Base-by-base conservation (phyloP, 1,140 invertebrate genomes). In the Scaptomyza hsui region DNA sequence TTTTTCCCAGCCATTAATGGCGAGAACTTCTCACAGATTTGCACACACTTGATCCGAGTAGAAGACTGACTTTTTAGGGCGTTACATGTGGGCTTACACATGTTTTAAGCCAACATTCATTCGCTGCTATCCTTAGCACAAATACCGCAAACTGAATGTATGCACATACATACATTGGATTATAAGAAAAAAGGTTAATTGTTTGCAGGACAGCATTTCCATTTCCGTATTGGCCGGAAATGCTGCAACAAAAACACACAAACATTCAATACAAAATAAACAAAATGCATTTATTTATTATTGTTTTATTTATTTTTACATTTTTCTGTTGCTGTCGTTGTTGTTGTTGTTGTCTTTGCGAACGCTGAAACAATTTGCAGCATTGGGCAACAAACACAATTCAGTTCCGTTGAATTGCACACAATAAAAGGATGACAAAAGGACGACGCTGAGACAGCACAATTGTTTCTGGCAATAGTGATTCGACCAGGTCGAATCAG, bases 81-180 rank as follows among this genome's bases (percentile, higher is more conserved):
- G 48, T 51, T 67, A 62, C 63, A 63, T 77, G 76, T 83, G 76
- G 80, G 81, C 67, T 86, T 86, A 86, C 81, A 86, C 77, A 64
- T 86, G 81, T 88, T 86, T 61, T 26, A 18, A 9, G 60, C 32
- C 59, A 55, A 37, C 57, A 72, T 67, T 70, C 70, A 60, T 81
- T 48, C 6, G 26, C 9, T 29, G 26, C 9, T 10, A 68, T 68
- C 64, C 78, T 67, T 53, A 26, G 49, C 29, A n/a, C 72, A 61
- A 75, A 44, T 57, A 70, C 55, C 39, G 44, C 55, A 57, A 49
- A 55, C 65, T 62, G 55, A 45, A 37, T 48, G 32, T 37, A 6
- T 24, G 0, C 24, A 6, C 24, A 24, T 24, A 4, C n/a, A 29
- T 9, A 10, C 26, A 29, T 29, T 29, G n/a, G 32, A 52, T 52